A percentile compares a stretch with the other conserved stretches of the same genome.
Evolutionary conservation across 1,140 invertebrate genomes (phyloP).

Genomic region (Stenopsyche tienmushanensis): DNA sequence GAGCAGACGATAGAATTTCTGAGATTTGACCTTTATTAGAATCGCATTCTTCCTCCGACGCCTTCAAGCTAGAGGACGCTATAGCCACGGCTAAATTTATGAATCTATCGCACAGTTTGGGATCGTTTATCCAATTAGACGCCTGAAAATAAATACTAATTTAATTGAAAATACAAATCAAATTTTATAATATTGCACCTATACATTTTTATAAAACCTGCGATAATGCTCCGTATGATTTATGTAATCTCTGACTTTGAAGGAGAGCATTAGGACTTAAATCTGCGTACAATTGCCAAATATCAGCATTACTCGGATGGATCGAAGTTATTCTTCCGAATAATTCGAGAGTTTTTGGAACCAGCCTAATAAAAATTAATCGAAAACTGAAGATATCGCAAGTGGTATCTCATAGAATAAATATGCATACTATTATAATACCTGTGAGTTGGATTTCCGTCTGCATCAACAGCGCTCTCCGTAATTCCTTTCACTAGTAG

Average conservation of each 20-base stretch:
- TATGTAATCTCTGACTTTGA: slow-evolving; percentile 62
- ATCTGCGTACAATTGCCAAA: slow-evolving; percentile 80
- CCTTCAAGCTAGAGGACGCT: slow-evolving; percentile 49
- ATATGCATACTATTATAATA: slow-evolving; percentile 29
- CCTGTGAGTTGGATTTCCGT: slow-evolving; percentile 56
- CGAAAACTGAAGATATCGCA: slow-evolving; percentile 11
- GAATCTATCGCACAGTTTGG: slow-evolving; percentile 53
- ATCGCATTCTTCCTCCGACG: slow-evolving; percentile 46
- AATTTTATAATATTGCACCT: not conserved
- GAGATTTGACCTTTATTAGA: slow-evolving; percentile 63
- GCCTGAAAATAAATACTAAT: slow-evolving; percentile 49
- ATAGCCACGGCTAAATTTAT: slow-evolving; percentile 46
- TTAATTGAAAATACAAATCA: not conserved
- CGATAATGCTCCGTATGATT: slow-evolving; percentile 62
- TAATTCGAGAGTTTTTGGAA: slow-evolving; percentile 69
- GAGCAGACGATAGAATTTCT: slow-evolving; percentile 61
- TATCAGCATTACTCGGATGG: slow-evolving; percentile 64
- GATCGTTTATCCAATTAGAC: slow-evolving; percentile 62
- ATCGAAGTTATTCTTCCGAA: slow-evolving; percentile 78
- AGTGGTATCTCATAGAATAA: slow-evolving; percentile 26
- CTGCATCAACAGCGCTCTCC: slow-evolving; percentile 62
- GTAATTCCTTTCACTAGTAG: slow-evolving; percentile 73
- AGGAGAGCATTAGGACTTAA: slow-evolving; percentile 63
- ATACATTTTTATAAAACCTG: slow-evolving; percentile 46
- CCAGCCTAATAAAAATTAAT: slow-evolving; percentile 49